Conservation (phyloP, 2,113 vertebrate genomes). For the Chelonoidis abingdonii region DNA sequence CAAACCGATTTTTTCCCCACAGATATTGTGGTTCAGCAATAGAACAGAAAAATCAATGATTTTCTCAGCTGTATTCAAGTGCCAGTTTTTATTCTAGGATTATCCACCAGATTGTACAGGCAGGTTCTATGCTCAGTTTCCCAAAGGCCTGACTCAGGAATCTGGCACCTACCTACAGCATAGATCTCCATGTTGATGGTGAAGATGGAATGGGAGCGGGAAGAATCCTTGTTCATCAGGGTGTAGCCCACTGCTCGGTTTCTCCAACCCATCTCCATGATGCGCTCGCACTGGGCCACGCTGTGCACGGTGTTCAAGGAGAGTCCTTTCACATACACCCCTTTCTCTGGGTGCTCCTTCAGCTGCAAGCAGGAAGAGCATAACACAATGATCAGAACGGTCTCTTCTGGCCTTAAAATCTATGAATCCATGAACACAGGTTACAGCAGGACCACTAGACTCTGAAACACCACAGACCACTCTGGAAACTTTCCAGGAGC, state of each 20-base stretch:
- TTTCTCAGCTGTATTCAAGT: not conserved
- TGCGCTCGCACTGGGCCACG: conserved; percentile 84
- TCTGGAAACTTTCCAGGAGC: accelerated
- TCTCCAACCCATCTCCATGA: conserved; percentile 88
- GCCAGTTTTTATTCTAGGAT: not conserved
- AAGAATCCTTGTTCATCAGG: conserved; percentile 92
- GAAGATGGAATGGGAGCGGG: conserved; percentile 91
- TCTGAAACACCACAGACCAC: accelerated
- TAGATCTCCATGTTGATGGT: conserved; percentile 90
- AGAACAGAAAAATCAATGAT: not conserved
- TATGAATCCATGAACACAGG: not conserved
- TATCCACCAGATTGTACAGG: accelerated
- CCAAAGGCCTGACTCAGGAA: accelerated
- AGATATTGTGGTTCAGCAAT: not conserved
- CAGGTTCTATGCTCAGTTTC: accelerated
- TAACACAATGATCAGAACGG: not conserved
- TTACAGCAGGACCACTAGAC: not conserved
- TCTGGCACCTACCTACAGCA: conserved; percentile 73
- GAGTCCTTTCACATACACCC: conserved; percentile 86
- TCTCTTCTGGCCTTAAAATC: not conserved
- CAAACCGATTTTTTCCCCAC: not conserved
- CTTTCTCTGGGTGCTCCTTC: conserved; percentile 90
- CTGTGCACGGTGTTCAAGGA: conserved; percentile 88
- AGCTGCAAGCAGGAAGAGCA: conserved; percentile 76
- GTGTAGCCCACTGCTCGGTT: conserved; percentile 89